Base-by-base conservation (phyloP, 2,797 vertebrate genomes). In the Philypnodon macrostomus region DNA sequence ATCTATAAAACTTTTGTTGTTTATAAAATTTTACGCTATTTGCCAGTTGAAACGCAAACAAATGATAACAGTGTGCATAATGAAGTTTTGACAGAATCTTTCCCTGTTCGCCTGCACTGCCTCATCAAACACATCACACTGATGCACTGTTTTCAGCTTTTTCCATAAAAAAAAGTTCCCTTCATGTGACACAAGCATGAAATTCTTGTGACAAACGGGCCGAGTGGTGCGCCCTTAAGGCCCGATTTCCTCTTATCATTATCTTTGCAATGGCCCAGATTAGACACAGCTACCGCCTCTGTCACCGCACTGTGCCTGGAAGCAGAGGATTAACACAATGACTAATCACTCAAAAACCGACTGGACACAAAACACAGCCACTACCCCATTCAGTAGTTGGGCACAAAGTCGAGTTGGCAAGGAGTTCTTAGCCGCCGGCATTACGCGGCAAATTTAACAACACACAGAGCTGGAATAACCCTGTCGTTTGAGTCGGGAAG, bases 281-380 rank as follows among this genome's bases (percentile, higher is more conserved):
- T 82, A 71, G 71, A 79, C 76, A 63, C 70, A 62, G 73, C 62
- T 36, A 64, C 56, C 59, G 32, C 47, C 56, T 59, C 54, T 49
- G 44, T 71, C 57, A 54, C 62, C 64, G 19, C 65, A 21, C 33
- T 16, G 1, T 7, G 64, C 70, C 77, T 67, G 39, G 0, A 34
- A 74, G 81, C 60, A 2, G 26, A 50, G 74, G 79, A 81, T 85
- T 84, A 82, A 54, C 73, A 59, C 73, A 53, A 63, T 72, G 80
- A 81, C 75, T 73, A 79, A 79, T 77, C 81, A 77, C 73, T 82
- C 71, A 62, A 76, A 18, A 71, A n/a, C n/a, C 69, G 49, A 11
- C 63, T 17, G 77, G 79, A 80, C 80, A 79, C 73, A 73, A 77
- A n/a, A 78, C 65, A 67, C 32, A 47, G 35, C 40, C 1, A 15